Evolutionary conservation across 2,797 vertebrate genomes (phyloP).

Genomic region (Gorsachius magnificus): DNA sequence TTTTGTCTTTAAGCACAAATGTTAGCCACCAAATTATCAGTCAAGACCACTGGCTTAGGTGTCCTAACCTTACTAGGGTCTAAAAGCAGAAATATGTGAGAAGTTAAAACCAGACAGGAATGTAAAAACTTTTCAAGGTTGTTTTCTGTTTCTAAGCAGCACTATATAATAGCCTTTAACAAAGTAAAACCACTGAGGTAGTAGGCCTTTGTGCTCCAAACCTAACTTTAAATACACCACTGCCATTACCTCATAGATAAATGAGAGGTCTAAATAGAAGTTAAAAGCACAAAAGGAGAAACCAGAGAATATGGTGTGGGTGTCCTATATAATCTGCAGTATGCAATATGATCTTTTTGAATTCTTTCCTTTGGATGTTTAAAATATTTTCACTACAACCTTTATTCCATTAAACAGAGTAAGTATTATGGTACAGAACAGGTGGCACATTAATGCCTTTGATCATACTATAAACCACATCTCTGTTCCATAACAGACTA

Average conservation of each 20-base stretch:
- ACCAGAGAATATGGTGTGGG: not conserved
- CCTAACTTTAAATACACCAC: not conserved
- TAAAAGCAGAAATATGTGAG: not conserved
- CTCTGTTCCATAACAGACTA: slow-evolving; percentile 36
- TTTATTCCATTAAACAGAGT: slow-evolving; percentile 41
- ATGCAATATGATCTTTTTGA: not conserved
- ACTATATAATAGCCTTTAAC: not conserved
- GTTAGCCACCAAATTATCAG: not conserved
- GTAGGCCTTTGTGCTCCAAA: not conserved
- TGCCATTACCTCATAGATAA: not conserved
- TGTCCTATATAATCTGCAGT: not conserved
- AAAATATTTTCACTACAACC: slow-evolving; percentile 29
- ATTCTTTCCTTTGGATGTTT: slow-evolving; percentile 21
- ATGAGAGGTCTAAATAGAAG: not conserved
- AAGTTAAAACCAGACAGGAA: not conserved
- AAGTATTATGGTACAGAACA: slow-evolving; percentile 47
- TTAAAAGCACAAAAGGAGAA: not conserved
- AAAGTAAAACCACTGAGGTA: not conserved
- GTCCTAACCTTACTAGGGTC: not conserved
- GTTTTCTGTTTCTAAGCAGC: not conserved
- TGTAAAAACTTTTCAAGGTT: not conserved
- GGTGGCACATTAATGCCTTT: slow-evolving; percentile 32
- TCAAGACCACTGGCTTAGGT: not conserved
- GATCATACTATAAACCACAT: slow-evolving; percentile 55
- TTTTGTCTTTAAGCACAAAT: not conserved